Evolutionary conservation across 30 jellyfish, hydroid and myxozoan genomes (phyloP).

Genomic region (Cassiopea xamachana): DNA sequence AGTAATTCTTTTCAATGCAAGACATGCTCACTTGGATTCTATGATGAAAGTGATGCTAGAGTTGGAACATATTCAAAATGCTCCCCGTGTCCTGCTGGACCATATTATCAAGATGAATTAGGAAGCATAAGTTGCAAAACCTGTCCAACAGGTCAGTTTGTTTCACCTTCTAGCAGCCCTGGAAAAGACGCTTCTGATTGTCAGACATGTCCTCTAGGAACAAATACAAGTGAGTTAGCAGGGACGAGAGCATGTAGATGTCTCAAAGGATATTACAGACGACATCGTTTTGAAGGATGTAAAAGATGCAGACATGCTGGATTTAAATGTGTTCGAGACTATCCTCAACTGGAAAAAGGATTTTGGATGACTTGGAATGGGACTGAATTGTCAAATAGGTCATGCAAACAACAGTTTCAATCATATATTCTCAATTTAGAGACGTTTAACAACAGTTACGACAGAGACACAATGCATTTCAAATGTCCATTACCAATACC

Average conservation of each 20-base stretch:
- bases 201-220: conserved; percentile 63
- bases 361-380: conserved; percentile 44
- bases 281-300: conserved; percentile 35
- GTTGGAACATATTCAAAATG: not conserved
- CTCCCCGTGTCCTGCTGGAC: conserved; percentile 54
- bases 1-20: not conserved
- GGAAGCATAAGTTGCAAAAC: conserved; percentile 39
- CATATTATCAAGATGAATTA: conserved; percentile 56
- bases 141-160: conserved; percentile 63
- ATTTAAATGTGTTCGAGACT: conserved; percentile 21
- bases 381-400: not conserved
- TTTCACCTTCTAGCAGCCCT: conserved; percentile 34
- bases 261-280: conserved; percentile 32
- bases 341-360: conserved; percentile 6
- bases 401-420: conserved; percentile 2
- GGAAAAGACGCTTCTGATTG: conserved; percentile 48
- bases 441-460: not conserved
- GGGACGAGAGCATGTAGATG: conserved; percentile 55
- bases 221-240: conserved; percentile 39
- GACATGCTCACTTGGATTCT: conserved; percentile 6
- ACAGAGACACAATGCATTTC: conserved; percentile 7
- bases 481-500: conserved; percentile 28
- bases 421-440: conserved; percentile 26
- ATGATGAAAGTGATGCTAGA: too few relatives aligned
- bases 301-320: conserved; percentile 20